Evolutionary conservation across 2,113 vertebrate genomes (phyloP).

Genomic region (Etheostoma cragini): DNA sequence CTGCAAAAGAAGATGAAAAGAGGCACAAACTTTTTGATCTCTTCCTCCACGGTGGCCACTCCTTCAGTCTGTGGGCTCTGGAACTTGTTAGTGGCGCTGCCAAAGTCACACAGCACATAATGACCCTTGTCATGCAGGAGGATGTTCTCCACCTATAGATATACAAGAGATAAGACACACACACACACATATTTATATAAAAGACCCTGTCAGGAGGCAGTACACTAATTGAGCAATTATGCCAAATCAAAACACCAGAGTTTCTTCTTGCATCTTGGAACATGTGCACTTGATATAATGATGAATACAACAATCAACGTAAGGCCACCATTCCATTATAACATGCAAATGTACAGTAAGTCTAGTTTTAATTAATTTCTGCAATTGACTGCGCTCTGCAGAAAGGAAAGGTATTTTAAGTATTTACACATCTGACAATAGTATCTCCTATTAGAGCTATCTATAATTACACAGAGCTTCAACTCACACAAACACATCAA

Average conservation of each 20-base stretch:
- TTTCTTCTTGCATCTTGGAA: neutral
- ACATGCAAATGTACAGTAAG: neutral
- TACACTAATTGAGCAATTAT: neutral
- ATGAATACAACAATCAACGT: neutral
- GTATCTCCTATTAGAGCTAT: conserved; percentile 22
- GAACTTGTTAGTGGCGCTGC: conserved; percentile 96
- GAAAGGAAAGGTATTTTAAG: neutral
- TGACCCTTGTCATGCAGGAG: conserved; percentile 96
- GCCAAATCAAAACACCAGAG: neutral
- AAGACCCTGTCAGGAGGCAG: neutral
- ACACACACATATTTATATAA: too few species aligned
- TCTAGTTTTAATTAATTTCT: neutral
- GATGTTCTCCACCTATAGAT: conserved; percentile 95
- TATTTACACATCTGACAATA: conserved; percentile 37
- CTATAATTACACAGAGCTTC: conserved; percentile 35
- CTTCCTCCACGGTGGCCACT: conserved; percentile 93
- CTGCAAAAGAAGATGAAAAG: conserved; percentile 13
- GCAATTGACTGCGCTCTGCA: neutral
- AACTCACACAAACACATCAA: conserved; percentile 32
- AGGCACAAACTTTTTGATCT: conserved; percentile 94
- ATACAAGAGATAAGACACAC: conserved; percentile 8
- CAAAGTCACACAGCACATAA: conserved; percentile 98
- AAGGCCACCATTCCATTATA: neutral
- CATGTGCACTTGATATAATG: conserved; percentile 9
- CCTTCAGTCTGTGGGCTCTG: conserved; percentile 96